Percentiles rank a stretch among this genome's conserved stretches.
phyloP scores from a whole-genome alignment of 2,888 invertebrate genomes.

The Epinotia ramella region DNA sequence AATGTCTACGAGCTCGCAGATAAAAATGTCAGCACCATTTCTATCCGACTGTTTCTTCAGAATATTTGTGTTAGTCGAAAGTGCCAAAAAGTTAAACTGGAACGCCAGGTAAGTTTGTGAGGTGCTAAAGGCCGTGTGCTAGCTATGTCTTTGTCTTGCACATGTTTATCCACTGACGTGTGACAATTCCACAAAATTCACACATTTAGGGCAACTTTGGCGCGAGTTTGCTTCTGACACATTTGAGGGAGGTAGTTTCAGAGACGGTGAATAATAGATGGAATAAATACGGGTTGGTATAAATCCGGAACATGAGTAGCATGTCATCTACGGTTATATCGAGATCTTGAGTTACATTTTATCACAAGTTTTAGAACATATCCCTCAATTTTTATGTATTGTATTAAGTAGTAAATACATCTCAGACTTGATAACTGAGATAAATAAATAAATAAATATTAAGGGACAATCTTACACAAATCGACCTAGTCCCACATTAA shows the following conservation, averaged over 20 bases:
- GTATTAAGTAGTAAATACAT: no score
- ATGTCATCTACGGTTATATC: background rate
- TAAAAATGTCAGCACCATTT: conserved; percentile 42
- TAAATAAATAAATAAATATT: no score
- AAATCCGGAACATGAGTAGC: conserved; percentile 13
- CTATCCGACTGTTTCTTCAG: conserved; percentile 38
- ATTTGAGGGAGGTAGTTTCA: conserved; percentile 27
- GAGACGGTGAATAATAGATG: conserved; percentile 31
- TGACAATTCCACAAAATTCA: conserved; percentile 29
- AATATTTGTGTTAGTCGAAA: conserved; percentile 44
- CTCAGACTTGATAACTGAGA: no score
- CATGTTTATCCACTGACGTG: conserved; percentile 32
- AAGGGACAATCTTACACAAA: no score
- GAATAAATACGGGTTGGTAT: conserved; percentile 19
- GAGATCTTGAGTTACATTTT: background rate
- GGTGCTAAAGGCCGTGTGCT: conserved; percentile 27
- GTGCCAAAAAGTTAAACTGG: conserved; percentile 45
- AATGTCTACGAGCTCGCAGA: conserved; percentile 23
- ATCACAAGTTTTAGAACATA: background rate
- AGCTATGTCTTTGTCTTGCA: conserved; percentile 39
- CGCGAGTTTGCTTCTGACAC: conserved; percentile 22
- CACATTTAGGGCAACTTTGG: conserved; percentile 36
- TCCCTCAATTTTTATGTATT: no score
- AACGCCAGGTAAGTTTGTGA: conserved; percentile 39
- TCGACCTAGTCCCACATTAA: no score